A percentile compares a stretch with the other conserved stretches of the same genome.
These are phyloP conservation scores for Coptodon bakossiorum DNA, from an alignment of 2,113 vertebrate genomes.

Conservation along the genomic window DNA sequence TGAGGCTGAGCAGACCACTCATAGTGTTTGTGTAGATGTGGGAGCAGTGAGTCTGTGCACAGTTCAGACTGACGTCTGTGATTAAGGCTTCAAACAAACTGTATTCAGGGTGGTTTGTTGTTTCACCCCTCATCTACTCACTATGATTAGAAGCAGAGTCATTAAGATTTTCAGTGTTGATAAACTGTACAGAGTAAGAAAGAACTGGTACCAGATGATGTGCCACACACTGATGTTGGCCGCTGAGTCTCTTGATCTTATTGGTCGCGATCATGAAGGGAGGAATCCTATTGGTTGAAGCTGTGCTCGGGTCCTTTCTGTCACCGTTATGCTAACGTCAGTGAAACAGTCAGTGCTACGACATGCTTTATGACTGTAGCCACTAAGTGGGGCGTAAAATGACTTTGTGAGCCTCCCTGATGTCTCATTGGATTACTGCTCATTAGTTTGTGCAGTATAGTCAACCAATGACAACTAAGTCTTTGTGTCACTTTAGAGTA, in stretches of 20 bases:
- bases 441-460: accelerated
- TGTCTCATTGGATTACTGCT: neutral
- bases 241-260: neutral
- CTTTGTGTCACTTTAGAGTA: neutral
- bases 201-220: neutral
- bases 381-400: accelerated
- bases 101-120: neutral
- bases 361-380: neutral
- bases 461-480: neutral
- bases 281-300: neutral
- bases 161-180: neutral
- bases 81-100: neutral
- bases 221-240: neutral
- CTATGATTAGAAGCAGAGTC: neutral
- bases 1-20: neutral
- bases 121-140: neutral
- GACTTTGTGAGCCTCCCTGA: neutral
- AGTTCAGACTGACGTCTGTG: neutral
- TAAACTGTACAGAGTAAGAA: neutral
- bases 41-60: neutral
- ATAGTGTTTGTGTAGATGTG: neutral
- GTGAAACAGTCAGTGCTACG: neutral
- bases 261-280: neutral
- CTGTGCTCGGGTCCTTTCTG: neutral
- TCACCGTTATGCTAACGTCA: neutral